These are phyloP conservation scores for Phrynosoma platyrhinos DNA, from an alignment of 2,113 vertebrate species.

Conservation along the genomic window DNA sequence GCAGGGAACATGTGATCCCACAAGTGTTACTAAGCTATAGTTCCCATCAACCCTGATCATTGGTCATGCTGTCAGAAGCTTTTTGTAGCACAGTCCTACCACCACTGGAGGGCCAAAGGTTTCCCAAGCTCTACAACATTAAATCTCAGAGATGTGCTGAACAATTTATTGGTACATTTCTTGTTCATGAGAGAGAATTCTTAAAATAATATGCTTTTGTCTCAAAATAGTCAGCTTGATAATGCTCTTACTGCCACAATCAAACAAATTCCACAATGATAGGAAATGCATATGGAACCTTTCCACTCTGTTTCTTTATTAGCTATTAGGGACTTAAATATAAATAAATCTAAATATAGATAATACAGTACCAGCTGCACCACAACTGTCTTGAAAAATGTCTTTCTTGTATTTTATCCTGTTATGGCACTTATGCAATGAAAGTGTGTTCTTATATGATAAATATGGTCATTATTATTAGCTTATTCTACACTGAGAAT, in stretches of 20 bases:
- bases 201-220: no score
- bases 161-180: no score
- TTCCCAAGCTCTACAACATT: no score
- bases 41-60: no score
- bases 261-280: neutral
- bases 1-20: no score
- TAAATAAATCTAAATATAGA: neutral
- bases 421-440: neutral
- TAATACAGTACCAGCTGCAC: neutral
- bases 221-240: no score
- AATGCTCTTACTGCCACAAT: neutral
- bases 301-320: neutral
- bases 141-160: no score
- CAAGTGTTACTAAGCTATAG: no score
- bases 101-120: no score
- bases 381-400: neutral
- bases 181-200: no score
- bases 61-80: no score
- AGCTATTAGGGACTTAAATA: neutral
- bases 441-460: neutral
- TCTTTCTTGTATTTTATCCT: neutral
- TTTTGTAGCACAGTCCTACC: no score
- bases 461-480: neutral
- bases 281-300: neutral
- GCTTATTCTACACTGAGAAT: neutral